phyloP scores from a whole-genome alignment of 1,140 invertebrate genomes.

The Brachionus angularis region DNA sequence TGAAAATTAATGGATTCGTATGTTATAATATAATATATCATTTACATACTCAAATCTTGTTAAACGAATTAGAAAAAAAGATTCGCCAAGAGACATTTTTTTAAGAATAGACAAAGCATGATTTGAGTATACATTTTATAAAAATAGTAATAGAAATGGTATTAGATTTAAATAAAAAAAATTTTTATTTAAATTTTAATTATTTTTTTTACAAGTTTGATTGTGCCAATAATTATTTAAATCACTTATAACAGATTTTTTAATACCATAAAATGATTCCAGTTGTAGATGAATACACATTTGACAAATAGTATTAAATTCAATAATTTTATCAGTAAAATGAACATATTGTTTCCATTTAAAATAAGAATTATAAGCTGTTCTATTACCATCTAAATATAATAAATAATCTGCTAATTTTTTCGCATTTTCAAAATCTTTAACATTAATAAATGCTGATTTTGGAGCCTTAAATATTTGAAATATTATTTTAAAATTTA shows the following conservation, averaged over 20 bases:
- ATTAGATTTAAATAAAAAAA: no score
- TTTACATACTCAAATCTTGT: no score
- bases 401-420: constrained; percentile 45
- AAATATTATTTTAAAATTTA: background rate
- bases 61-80: no score
- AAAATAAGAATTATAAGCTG: constrained; percentile 18
- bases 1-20: no score
- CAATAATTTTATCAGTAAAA: background rate
- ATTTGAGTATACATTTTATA: no score
- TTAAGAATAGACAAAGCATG: no score
- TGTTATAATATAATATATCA: no score
- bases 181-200: no score
- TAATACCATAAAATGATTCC: background rate
- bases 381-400: constrained; percentile 43
- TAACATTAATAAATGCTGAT: constrained; percentile 39
- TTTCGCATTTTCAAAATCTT: constrained; percentile 43
- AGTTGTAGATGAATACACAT: constrained; percentile 25
- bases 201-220: no score
- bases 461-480: constrained; percentile 22
- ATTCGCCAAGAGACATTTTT: no score
- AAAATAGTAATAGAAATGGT: no score
- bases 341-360: constrained; percentile 15
- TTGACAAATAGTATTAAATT: constrained; percentile 27
- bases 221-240: no score
- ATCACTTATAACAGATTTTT: background rate